These are phyloP conservation scores for Pseudomyrmex concolor DNA, from an alignment of 1,140 invertebrate species.

Conservation along the genomic window DNA sequence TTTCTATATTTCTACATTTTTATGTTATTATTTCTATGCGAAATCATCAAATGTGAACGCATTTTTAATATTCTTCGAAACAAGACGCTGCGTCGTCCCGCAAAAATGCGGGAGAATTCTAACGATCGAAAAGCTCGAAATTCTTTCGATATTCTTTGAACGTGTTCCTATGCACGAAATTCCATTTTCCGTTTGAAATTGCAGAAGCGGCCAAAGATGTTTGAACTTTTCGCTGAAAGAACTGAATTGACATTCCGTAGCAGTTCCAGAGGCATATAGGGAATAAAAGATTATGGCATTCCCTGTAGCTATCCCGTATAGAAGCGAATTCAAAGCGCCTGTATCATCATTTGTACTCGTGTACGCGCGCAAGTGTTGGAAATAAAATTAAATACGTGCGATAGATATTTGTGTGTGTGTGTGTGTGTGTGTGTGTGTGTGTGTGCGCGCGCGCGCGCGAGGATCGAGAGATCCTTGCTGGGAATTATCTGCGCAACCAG, in stretches of 20 bases:
- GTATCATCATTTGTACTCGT: background rate
- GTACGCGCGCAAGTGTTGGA: background rate
- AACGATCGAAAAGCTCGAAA: background rate
- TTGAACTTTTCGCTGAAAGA: constrained; percentile 46
- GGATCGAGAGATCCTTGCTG: too few species aligned
- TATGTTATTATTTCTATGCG: too few species aligned
- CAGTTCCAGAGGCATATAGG: constrained; percentile 29
- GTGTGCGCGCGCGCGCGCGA: background rate
- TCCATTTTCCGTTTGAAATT: constrained; percentile 49
- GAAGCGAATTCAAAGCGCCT: background rate
- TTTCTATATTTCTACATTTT: too few species aligned
- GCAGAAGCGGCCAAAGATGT: constrained; percentile 38
- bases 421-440: too few species aligned
- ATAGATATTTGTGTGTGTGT: background rate
- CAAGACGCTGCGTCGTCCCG: too few species aligned
- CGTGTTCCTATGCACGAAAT: constrained; percentile 27
- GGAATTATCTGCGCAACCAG: too few species aligned
- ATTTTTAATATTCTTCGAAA: background rate
- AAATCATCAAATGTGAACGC: too few species aligned
- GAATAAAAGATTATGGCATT: constrained; percentile 52
- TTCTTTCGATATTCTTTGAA: constrained; percentile 26
- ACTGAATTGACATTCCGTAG: constrained; percentile 51
- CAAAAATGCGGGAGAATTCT: background rate
- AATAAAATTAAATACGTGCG: background rate
- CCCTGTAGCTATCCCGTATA: background rate